Base-by-base conservation (phyloP, 2,113 vertebrate species). In the Craseonycteris thonglongyai region DNA sequence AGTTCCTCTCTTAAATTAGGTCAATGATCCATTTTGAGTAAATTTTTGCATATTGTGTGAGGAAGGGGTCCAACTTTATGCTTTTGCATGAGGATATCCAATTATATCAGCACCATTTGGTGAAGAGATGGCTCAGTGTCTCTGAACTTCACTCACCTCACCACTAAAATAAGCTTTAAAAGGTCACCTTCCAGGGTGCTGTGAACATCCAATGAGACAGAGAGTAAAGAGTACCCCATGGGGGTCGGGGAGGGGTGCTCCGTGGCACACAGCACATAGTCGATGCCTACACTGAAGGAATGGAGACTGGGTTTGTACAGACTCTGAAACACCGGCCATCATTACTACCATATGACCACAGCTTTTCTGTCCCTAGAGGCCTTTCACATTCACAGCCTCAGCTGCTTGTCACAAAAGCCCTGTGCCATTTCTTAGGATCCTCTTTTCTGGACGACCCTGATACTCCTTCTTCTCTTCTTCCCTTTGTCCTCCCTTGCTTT, bases 41-140 rank as follows among this genome's bases (percentile, higher is more conserved):
- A 49, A 28, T 59, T 51, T 96, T 86, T 89, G n/a, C 69, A 40
- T 65, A 28, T 38, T 35, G 51, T 75, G 5, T 85, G 40, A 88
- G 42, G 58, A 61, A 84, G 35, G 35, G 56, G 10, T n/a, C 26
- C 58, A 21, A 28, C 35, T 30, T 19, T 19, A 79, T 10, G 14
- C 3, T 83, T 82, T 42, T 10, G 11, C 9, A 19, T 15, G 18
- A 54, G 51, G 3, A 26, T n/a, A 33, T 40, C 45, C 6, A 24
- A 7, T 3, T 26, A 3, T 15, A 9, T 12, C 14, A 54, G 26
- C 19, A 72, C 30, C 12, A 12, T 24, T 28, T 47, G 56, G 11
- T 51, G 35, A 79, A 71, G 26, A 38, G 16, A 83, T 15, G 21
- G 40, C 6, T 47, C 42, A 42, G 38, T n/a, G 18, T 79, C 38